phyloP scores from a whole-genome alignment of 2,113 vertebrate genomes.

The Erpornis zantholeuca region DNA sequence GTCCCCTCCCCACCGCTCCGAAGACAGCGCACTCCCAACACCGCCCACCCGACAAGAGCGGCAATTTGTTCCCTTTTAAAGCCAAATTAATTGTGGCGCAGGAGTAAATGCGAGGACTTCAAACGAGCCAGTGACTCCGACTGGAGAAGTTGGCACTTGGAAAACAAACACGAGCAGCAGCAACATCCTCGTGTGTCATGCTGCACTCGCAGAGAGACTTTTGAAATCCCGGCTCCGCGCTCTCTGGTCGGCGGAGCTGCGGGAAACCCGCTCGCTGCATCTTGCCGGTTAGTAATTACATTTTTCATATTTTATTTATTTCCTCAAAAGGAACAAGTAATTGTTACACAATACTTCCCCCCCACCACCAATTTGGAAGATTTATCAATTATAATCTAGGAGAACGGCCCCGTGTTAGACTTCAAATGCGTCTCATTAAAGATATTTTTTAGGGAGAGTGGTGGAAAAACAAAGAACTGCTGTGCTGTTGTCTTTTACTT shows the following conservation, averaged over 20 bases:
- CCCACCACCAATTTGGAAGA: slow-evolving; percentile 52
- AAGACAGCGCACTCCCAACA: rapidly evolving
- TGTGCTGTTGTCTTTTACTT: slow-evolving; percentile 65
- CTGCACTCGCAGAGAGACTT: not conserved
- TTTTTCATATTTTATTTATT: slow-evolving; percentile 73
- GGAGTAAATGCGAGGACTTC: not conserved
- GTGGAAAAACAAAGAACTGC: slow-evolving; percentile 69
- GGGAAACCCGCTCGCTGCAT: slow-evolving; percentile 17
- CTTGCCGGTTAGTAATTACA: slow-evolving; percentile 49
- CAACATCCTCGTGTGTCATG: not conserved
- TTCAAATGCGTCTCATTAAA: slow-evolving; percentile 68
- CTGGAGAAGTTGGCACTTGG: slow-evolving; percentile 18
- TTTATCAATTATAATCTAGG: slow-evolving; percentile 68
- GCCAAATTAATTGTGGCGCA: slow-evolving; percentile 14
- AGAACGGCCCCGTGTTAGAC: slow-evolving; percentile 63
- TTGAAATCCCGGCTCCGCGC: slow-evolving; percentile 15
- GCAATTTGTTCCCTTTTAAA: slow-evolving; percentile 47
- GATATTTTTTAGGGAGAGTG: slow-evolving; percentile 54
- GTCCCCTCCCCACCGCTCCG: not conserved
- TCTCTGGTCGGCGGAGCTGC: not conserved
- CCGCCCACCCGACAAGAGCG: not conserved
- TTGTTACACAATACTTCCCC: slow-evolving; percentile 57
- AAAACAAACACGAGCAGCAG: not conserved
- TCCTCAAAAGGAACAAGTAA: slow-evolving; percentile 66
- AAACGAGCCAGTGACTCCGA: not conserved